A percentile compares a stretch with the other conserved stretches of the same genome.
phyloP scores from a whole-genome alignment of 2,888 invertebrate genomes.

The Agonum fuliginosum region DNA sequence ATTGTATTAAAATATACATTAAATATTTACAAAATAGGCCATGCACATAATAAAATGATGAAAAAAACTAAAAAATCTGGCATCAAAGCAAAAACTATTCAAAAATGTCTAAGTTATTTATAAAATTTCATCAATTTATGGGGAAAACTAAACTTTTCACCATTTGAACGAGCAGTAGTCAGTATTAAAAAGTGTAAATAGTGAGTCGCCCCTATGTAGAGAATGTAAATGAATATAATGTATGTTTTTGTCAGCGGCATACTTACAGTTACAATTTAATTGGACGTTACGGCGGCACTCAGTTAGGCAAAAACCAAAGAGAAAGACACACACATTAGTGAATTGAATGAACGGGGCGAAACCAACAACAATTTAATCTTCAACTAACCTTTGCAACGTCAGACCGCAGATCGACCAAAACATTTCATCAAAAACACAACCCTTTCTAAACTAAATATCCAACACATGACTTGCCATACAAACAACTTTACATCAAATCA shows the following conservation, averaged over 20 bases:
- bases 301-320: conserved; percentile 75
- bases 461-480: background rate
- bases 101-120: too few relatives aligned
- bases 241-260: conserved; percentile 65
- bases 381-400: conserved; percentile 54
- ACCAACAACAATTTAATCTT: background rate
- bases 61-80: too few relatives aligned
- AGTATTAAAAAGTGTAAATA: conserved; percentile 24
- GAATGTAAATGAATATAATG: conserved; percentile 54
- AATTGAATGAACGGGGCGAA: conserved; percentile 32
- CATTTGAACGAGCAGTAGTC: too few relatives aligned
- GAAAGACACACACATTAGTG: conserved; percentile 72
- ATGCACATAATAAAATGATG: too few relatives aligned
- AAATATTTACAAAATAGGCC: too few relatives aligned
- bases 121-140: too few relatives aligned
- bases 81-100: too few relatives aligned
- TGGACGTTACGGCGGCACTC: conserved; percentile 72
- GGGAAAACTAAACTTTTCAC: too few relatives aligned
- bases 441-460: background rate
- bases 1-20: too few relatives aligned
- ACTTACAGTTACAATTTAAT: conserved; percentile 70
- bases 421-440: background rate
- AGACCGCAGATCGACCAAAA: conserved; percentile 50
- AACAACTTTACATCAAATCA: too few relatives aligned
- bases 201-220: too few relatives aligned